Percentiles rank a stretch among this genome's conserved stretches.
Evolutionary conservation across 2,888 invertebrate genomes (phyloP).

Genomic region (Apotomis capreana): DNA sequence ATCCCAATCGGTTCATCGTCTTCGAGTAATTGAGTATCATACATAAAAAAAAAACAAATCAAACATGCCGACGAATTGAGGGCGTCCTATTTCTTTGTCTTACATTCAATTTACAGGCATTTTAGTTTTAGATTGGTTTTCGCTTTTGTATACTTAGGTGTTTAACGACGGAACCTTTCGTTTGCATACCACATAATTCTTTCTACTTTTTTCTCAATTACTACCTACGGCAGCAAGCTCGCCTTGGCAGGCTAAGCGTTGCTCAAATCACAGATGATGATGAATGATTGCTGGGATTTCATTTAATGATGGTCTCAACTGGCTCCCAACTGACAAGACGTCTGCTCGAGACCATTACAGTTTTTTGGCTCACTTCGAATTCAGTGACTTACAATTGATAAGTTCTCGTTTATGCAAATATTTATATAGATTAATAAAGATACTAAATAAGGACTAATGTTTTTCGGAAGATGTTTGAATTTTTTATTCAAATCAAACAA

Average conservation of each 20-base stretch:
- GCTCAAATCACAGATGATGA: constrained; percentile 77
- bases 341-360: constrained; percentile 55
- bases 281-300: constrained; percentile 80
- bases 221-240: constrained; percentile 69
- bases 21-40: too few species aligned
- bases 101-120: not conserved
- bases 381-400: constrained; percentile 24
- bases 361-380: constrained; percentile 46
- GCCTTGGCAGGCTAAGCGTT: constrained; percentile 68
- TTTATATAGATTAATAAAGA: not conserved
- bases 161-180: constrained; percentile 26
- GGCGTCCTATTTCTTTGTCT: too few species aligned
- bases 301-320: constrained; percentile 72
- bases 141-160: not conserved
- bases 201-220: constrained; percentile 49
- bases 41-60: too few species aligned
- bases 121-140: not conserved
- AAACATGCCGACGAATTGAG: too few species aligned
- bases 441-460: not conserved
- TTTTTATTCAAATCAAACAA: not conserved
- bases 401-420: not conserved
- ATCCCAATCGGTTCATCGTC: too few species aligned
- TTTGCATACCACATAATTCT: constrained; percentile 26
- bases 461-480: not conserved
- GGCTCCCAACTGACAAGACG: constrained; percentile 70